Evolutionary conservation across 2,797 vertebrate species (phyloP), one percentile per base, ranked within the genome.

Genomic region (Spinus pinus): DNA sequence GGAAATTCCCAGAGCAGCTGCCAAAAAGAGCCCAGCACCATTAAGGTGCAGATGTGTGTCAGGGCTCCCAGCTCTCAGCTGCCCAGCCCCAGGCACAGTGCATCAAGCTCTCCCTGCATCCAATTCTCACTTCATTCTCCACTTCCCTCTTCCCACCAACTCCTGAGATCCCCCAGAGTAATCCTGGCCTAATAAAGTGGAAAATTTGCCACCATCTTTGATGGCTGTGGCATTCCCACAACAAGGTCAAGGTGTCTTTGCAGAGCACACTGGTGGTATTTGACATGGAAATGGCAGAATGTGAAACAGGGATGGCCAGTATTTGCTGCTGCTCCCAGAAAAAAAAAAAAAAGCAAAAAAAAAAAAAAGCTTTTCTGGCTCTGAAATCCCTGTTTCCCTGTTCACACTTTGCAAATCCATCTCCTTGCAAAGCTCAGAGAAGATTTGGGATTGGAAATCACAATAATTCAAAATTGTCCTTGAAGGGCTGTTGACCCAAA

Each of bases 401-500:
- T 25, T 47, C 17, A 37, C 21, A 5, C 35, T 67, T 61, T 81
- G 65, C 61, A 93, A 92, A 39, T 20, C 57, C 54, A 54, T 72
- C 30, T 5, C 42, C 67, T 66, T 71, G 64, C n/a, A 33, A 75
- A 88, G 31, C 14, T 62, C 53, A 65, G 67, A 30, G 61, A 84
- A 90, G 54, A 91, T 74, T 13, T 79, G 62, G 50, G 81, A 88
- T 33, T 82, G 74, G 35, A 72, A 80, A 54, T 39, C 4, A 5
- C 42, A 81, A 9, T 64, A 35, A 78, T 74, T 88, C 69, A 65
- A 56, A 92, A 81, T 13, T 61, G 81, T 81, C 77, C 62, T 86
- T 84, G 50, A 88, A 91, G 60, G 83, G n/a, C 47, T 61, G 58
- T 78, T 95, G 85, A 95, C 94, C 92, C 93, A 94, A 89, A 95